Percentiles rank a stretch among this genome's conserved stretches.
phyloP scores from a whole-genome alignment of 2,113 vertebrate genomes.

The Tautogolabrus adspersus region DNA sequence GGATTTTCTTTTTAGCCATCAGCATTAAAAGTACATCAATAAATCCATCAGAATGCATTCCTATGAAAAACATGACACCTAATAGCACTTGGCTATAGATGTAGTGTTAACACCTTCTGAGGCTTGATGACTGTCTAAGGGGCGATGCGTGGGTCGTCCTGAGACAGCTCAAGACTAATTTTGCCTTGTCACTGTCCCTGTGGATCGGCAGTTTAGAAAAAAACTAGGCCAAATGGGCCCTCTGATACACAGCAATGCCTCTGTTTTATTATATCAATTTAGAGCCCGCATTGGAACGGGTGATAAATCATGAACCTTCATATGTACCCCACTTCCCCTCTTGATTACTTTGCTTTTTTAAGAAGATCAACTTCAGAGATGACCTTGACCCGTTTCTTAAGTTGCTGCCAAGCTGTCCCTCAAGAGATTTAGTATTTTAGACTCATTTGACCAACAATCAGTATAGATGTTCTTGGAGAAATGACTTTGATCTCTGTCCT shows the following conservation, averaged over 20 bases:
- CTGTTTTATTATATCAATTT: not conserved
- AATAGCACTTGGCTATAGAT: not conserved
- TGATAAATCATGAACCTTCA: not conserved
- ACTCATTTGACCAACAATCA: not conserved
- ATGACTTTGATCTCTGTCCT: not conserved
- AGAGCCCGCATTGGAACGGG: not conserved
- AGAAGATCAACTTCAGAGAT: not conserved
- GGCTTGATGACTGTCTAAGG: not conserved
- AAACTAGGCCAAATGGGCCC: constrained; percentile 4
- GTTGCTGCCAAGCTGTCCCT: not conserved
- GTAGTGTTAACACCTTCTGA: not conserved
- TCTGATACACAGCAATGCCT: not conserved
- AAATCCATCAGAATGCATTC: too few species aligned
- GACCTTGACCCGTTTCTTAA: not conserved
- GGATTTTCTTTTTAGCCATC: too few species aligned
- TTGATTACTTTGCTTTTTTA: not conserved
- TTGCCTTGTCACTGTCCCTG: not conserved
- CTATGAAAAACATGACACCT: too few species aligned
- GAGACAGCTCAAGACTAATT: not conserved
- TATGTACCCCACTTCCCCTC: not conserved
- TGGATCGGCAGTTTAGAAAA: not conserved
- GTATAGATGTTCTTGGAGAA: not conserved
- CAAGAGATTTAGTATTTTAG: not conserved
- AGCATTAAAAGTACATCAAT: too few species aligned
- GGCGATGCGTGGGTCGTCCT: too few species aligned